Percentiles rank a stretch among this genome's conserved stretches.
Conservation (phyloP, 2,113 vertebrate species). For the Pseudorasbora parva region DNA sequence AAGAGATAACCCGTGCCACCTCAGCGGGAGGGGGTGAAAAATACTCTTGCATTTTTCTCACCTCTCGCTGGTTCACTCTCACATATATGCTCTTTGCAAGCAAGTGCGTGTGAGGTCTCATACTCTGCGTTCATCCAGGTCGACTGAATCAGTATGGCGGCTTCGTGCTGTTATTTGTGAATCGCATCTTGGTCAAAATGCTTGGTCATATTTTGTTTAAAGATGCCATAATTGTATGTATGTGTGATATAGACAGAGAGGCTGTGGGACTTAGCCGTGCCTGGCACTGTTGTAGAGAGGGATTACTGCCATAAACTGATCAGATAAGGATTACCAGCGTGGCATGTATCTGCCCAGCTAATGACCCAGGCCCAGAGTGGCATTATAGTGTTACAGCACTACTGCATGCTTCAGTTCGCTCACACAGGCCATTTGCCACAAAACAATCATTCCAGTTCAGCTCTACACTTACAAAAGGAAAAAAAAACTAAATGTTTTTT, state of each 20-base stretch:
- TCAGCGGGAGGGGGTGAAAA: constrained; percentile 44
- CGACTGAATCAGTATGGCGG: background rate
- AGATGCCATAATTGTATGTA: background rate
- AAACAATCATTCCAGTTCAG: background rate
- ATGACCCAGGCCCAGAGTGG: constrained; percentile 62
- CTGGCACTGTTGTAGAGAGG: constrained; percentile 49
- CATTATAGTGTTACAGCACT: constrained; percentile 68
- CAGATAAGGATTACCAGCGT: constrained; percentile 73
- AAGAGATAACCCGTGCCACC: background rate
- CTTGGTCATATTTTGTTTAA: background rate
- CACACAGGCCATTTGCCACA: background rate
- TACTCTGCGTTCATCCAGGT: background rate
- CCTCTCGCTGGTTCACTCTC: background rate
- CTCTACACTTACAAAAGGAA: background rate
- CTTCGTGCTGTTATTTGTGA: background rate
- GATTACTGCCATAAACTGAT: constrained; percentile 71
- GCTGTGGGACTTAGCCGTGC: constrained; percentile 31
- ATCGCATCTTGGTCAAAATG: background rate
- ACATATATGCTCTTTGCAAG: constrained; percentile 15
- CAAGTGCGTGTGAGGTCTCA: constrained; percentile 7
- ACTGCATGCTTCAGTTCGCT: background rate
- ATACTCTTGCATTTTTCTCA: constrained; percentile 18
- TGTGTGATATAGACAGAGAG: constrained; percentile 18
- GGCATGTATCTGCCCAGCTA: constrained; percentile 64
- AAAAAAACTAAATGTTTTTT: background rate